Evolutionary conservation across 2,888 invertebrate genomes (phyloP).

Genomic region (Melanchra persicariae): DNA sequence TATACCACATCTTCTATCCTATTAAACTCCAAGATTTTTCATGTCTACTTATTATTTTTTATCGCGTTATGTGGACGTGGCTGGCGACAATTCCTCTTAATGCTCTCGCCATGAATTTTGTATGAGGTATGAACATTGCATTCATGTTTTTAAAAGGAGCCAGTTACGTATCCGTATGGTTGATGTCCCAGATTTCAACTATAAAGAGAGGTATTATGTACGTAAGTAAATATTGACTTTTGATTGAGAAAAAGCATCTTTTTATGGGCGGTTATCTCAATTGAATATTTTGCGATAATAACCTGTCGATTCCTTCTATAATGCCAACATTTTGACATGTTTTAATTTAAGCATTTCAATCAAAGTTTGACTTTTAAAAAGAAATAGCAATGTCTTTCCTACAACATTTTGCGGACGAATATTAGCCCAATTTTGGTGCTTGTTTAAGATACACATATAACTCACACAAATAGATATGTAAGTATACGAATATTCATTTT

Average conservation of each 20-base stretch:
- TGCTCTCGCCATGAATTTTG: slow-evolving; percentile 42
- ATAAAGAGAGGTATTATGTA: too few species aligned
- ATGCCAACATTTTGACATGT: too few species aligned
- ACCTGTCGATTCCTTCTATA: too few species aligned
- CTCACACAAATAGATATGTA: too few species aligned
- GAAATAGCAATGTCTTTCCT: background rate
- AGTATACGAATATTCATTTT: too few species aligned
- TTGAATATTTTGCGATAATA: too few species aligned
- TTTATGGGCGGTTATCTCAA: too few species aligned
- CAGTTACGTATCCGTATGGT: background rate
- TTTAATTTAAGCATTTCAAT: background rate
- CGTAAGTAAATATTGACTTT: too few species aligned
- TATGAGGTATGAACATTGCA: slow-evolving; percentile 45
- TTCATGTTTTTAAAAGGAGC: slow-evolving; percentile 41
- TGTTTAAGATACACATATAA: background rate
- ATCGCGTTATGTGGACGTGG: slow-evolving; percentile 23
- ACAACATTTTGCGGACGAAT: background rate
- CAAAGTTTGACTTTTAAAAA: background rate
- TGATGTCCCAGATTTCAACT: background rate
- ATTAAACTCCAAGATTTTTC: slow-evolving; percentile 15
- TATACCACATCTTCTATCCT: slow-evolving; percentile 12
- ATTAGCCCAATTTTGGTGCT: background rate
- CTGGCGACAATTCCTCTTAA: slow-evolving; percentile 34
- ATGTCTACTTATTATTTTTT: slow-evolving; percentile 48
- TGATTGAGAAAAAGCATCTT: too few species aligned